Base-by-base conservation (phyloP, 2,888 invertebrate species). In the Drosophila mimica region DNA sequence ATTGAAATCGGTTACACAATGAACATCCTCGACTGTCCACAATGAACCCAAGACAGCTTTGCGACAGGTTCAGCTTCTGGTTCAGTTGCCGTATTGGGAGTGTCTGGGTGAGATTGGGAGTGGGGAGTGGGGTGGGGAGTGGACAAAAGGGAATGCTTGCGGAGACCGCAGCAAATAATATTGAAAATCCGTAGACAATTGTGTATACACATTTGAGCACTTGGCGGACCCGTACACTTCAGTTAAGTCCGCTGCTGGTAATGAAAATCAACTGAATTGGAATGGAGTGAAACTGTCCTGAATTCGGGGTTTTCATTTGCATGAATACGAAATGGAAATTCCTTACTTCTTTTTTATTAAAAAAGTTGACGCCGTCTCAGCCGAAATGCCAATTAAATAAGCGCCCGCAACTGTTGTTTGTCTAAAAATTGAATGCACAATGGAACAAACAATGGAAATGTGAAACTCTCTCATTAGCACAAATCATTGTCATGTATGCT, bases 1-100 rank as follows among this genome's bases (percentile, higher is more conserved):
- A 92, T 92, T 91, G 92, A 91, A 91, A 89, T 85, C 83, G 83
- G 84, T 83, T 87, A 90, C 91, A 92, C 91, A 92, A 87, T 89
- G 90, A 85, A 80, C 76, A 81, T 78, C 78, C 80, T 60, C 65
- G 59, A 58, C 71, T 53, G 76, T 84, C 83, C 79, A 81, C 77
- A 82, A 85, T 71, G 76, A 76, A 70, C 79, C 85, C 84, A 83
- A 87, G 82, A 88, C 80, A 78, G 64, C 59, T 9, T 43, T 11
- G 59, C 66, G 65, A 38, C 68, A 58, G 57, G 57, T 65, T 53
- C 69, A 63, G 67, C 15, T 74, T 70, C 77, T 63, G 79, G 60
- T 63, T 74, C 57, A 70, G 66, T 49, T 69, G 58, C 40, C 53
- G 17, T 25, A 36, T 52, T 40, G 60, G 57, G 59, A 51, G 34